Evolutionary conservation across 2,113 vertebrate genomes (phyloP).

Genomic region (Polypterus bichir): DNA sequence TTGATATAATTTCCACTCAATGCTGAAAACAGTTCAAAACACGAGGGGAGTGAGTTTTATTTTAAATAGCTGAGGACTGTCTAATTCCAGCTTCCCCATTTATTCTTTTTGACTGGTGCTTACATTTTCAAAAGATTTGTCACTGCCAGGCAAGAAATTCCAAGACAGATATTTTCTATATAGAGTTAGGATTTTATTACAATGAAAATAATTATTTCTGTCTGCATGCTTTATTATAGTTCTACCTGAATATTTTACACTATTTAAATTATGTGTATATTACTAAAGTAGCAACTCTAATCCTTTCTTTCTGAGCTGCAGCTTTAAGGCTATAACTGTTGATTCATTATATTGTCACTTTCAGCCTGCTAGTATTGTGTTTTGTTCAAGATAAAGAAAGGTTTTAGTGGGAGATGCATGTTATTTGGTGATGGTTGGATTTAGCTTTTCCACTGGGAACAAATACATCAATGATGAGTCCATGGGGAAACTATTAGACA

Average conservation of each 20-base stretch:
- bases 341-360: slow-evolving; percentile 69
- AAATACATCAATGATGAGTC: slow-evolving; percentile 60
- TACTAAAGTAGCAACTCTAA: slow-evolving; percentile 52
- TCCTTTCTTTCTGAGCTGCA: slow-evolving; percentile 40
- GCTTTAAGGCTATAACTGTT: slow-evolving; percentile 56
- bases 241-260: slow-evolving; percentile 12
- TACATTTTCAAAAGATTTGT: background rate
- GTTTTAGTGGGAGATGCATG: slow-evolving; percentile 50
- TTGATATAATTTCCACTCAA: background rate
- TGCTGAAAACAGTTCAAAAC: background rate
- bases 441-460: slow-evolving; percentile 55
- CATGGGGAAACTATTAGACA: slow-evolving; percentile 47
- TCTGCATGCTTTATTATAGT: slow-evolving; percentile 11
- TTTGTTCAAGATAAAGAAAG: slow-evolving; percentile 42
- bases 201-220: slow-evolving; percentile 12
- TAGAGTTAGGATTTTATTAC: slow-evolving; percentile 7
- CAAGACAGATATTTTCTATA: slow-evolving; percentile 1
- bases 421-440: slow-evolving; percentile 56
- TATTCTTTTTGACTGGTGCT: background rate
- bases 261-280: slow-evolving; percentile 51
- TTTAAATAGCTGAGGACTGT: slow-evolving; percentile 7
- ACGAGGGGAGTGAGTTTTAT: background rate
- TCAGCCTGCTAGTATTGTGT: slow-evolving; percentile 45
- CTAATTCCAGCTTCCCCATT: background rate
- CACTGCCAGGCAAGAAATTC: slow-evolving; percentile 1